Conservation (phyloP, 2,888 invertebrate species). For the Drosophila lutescens region DNA sequence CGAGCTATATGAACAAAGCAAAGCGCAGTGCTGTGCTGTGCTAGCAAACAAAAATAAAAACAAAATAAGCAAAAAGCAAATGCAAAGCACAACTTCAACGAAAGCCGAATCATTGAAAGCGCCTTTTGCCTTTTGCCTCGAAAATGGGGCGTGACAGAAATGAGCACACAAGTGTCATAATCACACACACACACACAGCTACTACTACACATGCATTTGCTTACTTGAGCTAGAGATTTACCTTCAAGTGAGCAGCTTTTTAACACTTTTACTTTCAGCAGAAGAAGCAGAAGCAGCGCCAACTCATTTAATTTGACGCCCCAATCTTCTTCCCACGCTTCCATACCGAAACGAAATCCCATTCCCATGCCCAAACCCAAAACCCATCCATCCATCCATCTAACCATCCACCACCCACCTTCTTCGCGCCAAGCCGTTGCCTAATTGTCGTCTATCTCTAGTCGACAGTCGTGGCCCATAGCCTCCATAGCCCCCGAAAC, state of each 20-base stretch:
- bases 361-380: too few species aligned
- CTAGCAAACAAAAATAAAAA: slow-evolving; percentile 58
- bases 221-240: slow-evolving; percentile 61
- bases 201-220: slow-evolving; percentile 27
- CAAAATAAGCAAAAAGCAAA: slow-evolving; percentile 46
- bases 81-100: slow-evolving; percentile 26
- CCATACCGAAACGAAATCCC: not conserved
- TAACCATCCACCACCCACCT: slow-evolving; percentile 5
- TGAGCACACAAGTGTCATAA: slow-evolving; percentile 44
- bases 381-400: not conserved
- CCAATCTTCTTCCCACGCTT: slow-evolving; percentile 13
- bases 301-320: slow-evolving; percentile 74
- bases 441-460: slow-evolving; percentile 76
- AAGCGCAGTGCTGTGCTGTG: slow-evolving; percentile 2
- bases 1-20: slow-evolving; percentile 10
- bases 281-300: slow-evolving; percentile 24
- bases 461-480: slow-evolving; percentile 45
- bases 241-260: slow-evolving; percentile 77
- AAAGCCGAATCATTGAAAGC: slow-evolving; percentile 28
- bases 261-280: slow-evolving; percentile 70
- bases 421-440: slow-evolving; percentile 37
- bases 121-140: slow-evolving; percentile 18
- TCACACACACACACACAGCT: slow-evolving; percentile 28
- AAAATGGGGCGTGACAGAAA: slow-evolving; percentile 44
- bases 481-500: slow-evolving; percentile 10